Base-by-base conservation (phyloP, 2,113 vertebrate species). In the Rhinichthys klamathensis region DNA sequence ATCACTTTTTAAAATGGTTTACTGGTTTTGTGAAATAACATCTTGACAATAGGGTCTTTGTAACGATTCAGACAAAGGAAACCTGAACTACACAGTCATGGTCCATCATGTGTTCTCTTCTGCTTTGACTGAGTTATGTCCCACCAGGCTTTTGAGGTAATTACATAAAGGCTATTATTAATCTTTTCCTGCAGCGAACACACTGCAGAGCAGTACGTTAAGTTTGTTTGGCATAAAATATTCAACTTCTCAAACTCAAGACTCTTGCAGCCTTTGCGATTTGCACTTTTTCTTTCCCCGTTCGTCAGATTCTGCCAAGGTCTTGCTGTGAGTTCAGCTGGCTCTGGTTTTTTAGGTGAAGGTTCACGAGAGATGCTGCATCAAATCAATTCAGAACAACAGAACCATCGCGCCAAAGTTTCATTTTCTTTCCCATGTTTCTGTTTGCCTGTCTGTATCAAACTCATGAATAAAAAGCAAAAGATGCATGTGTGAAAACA, bases 91-190 rank as follows among this genome's bases (percentile, higher is more conserved):
- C 72, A 85, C 85, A 70, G 35, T 89, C 82, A 75, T 27, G 38
- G 91, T 92, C 87, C 86, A 91, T 91, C 87, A 87, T 88, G 58
- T 60, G 83, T 85, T 88, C 80, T 75, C 85, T 90, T 91, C 90
- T 78, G 87, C 91, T 87, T 58, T 81, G 51, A 90, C 91, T 89
- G 56, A 88, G 90, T 90, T 78, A 86, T 89, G 82, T 92, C 91
- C 89, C 91, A 88, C 91, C 84, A 90, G 90, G 89, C 87, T 88
- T 90, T 88, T 85, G 70, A 81, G 81, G 78, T 93, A 92, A 93
- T 92, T 92, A 91, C 85, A 90, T 76, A 75, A 63, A 74, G 84
- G 25, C 70, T 12, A 58, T 84, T 81, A 90, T 91, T 92, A 58
- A 88, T 92, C 61, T 87, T 88, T 85, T 85, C 77, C 41, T 82